Evolutionary conservation across 92 coral and sea anemone species (phyloP).

Genomic region (Zoanthus gigantus): DNA sequence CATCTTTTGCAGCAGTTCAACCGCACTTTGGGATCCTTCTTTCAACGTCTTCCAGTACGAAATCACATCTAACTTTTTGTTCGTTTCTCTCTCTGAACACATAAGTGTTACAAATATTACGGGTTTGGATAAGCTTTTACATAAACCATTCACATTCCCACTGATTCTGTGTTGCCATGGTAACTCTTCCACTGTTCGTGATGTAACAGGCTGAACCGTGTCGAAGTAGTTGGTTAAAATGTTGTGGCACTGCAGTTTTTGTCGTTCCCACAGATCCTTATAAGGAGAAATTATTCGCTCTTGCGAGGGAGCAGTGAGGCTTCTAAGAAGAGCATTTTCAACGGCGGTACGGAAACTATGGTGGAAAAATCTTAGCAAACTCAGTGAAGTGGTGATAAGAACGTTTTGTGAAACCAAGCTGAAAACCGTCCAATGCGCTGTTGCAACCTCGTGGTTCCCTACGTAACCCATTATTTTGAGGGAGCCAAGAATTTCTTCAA

Average conservation of each 20-base stretch:
- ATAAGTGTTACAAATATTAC: constrained; percentile 72
- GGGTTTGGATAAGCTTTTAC: constrained; percentile 68
- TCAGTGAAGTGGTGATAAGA: constrained; percentile 75
- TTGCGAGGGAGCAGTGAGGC: constrained; percentile 94
- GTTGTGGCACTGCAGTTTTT: constrained; percentile 92
- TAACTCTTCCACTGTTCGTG: constrained; percentile 85
- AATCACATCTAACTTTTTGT: constrained; percentile 68
- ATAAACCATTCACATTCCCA: constrained; percentile 75
- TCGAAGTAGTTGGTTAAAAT: constrained; percentile 84
- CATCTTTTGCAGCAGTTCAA: constrained; percentile 70
- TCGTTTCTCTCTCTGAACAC: constrained; percentile 51
- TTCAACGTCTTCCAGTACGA: constrained; percentile 78
- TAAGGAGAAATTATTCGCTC: constrained; percentile 86
- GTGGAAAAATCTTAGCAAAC: constrained; percentile 82
- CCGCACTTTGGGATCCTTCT: constrained; percentile 60
- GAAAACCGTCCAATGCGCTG: constrained; percentile 89
- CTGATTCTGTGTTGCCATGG: constrained; percentile 94
- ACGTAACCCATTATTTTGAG: constrained; percentile 88
- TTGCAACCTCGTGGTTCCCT: constrained; percentile 76
- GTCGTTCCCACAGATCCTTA: constrained; percentile 94
- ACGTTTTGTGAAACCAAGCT: constrained; percentile 80
- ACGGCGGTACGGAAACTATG: constrained; percentile 79
- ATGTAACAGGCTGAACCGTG: constrained; percentile 61
- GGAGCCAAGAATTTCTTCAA: constrained; percentile 79
- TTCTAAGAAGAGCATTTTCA: constrained; percentile 83